Percentiles rank a stretch among this genome's conserved stretches.
Conservation (phyloP, 2,888 invertebrate species). For the Pseudococcus viburni region DNA sequence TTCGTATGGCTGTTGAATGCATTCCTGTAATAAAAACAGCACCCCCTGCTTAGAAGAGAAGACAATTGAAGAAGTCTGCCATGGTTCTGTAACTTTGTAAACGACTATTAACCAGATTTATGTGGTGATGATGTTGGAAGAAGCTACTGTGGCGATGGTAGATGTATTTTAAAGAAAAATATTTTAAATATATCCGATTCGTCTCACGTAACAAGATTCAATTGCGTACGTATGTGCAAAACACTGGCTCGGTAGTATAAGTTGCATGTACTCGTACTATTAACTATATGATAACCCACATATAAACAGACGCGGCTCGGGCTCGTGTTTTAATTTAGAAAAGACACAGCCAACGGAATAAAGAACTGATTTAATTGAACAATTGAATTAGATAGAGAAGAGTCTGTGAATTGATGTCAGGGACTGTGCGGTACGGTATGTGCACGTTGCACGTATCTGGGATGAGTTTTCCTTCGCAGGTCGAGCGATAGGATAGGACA, state of each 20-base stretch:
- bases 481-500: neutral
- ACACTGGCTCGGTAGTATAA: neutral
- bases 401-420: conserved; percentile 61
- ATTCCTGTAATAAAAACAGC: neutral
- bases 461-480: neutral
- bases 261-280: neutral
- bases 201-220: conserved; percentile 24
- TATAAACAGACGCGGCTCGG: conserved; percentile 13
- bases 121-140: neutral
- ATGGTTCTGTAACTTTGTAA: conserved; percentile 25
- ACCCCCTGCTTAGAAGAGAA: conserved; percentile 5
- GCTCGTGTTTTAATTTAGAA: conserved; percentile 52
- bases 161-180: neutral
- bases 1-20: neutral
- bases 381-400: conserved; percentile 59
- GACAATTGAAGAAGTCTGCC: conserved; percentile 3
- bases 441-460: conserved; percentile 16
- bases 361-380: conserved; percentile 61
- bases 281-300: conserved; percentile 41
- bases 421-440: conserved; percentile 28
- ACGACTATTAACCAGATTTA: conserved; percentile 7
- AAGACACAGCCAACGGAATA: conserved; percentile 56
- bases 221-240: conserved; percentile 30
- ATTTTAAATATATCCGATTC: conserved; percentile 15
- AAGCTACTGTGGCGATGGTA: neutral